Conservation (phyloP, 2,888 invertebrate species). For the Drosophila anceps region DNA sequence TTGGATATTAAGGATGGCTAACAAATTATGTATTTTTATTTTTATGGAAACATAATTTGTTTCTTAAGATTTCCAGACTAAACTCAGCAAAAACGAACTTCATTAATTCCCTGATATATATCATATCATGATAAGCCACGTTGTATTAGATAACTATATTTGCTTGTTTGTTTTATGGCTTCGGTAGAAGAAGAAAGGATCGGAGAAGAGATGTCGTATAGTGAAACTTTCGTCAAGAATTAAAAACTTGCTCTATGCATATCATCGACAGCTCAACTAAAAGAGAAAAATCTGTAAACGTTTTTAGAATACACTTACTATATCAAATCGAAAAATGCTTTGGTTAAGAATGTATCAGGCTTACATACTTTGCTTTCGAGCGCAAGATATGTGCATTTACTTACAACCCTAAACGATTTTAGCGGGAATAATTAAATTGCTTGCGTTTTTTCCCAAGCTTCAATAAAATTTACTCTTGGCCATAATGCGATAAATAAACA, state of each 20-base stretch:
- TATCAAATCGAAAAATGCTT: not conserved
- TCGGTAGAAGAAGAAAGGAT: too few relatives aligned
- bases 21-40: too few relatives aligned
- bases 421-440: not conserved
- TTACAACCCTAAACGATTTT: not conserved
- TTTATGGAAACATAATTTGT: too few relatives aligned
- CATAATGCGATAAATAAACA: slow-evolving; percentile 20
- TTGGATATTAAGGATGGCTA: too few relatives aligned
- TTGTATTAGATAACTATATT: too few relatives aligned
- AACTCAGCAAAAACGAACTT: too few relatives aligned
- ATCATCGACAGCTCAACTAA: not conserved
- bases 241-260: not conserved
- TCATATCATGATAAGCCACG: too few relatives aligned
- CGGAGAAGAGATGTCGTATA: too few relatives aligned
- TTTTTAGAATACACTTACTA: not conserved
- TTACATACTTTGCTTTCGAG: not conserved
- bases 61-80: too few relatives aligned
- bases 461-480: slow-evolving; percentile 4
- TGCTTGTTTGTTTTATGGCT: too few relatives aligned
- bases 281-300: not conserved
- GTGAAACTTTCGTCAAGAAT: too few relatives aligned
- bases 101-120: too few relatives aligned
- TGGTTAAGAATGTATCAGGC: not conserved
- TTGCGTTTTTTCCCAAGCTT: not conserved
- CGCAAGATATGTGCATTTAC: not conserved